phyloP scores from a whole-genome alignment of 2,797 vertebrate genomes.

The Cynodonichthys magdalenae region DNA sequence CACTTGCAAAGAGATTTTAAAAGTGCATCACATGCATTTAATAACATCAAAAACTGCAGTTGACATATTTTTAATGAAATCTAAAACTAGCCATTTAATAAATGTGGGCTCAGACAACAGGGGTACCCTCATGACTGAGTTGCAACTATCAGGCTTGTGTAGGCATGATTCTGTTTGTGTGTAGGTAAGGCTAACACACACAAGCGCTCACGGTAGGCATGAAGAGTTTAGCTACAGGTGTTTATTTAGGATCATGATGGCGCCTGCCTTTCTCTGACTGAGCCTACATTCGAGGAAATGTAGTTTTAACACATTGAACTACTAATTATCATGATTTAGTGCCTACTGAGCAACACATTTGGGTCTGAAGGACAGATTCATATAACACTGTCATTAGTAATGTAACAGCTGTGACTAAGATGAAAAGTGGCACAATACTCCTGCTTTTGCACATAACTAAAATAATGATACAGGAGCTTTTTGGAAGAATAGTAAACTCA shows the following conservation, averaged over 20 bases:
- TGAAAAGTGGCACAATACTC: slow-evolving; percentile 61
- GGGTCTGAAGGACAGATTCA: slow-evolving; percentile 68
- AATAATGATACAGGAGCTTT: slow-evolving; percentile 52
- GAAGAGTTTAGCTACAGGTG: slow-evolving; percentile 25
- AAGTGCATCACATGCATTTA: slow-evolving; percentile 16
- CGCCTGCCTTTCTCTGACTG: slow-evolving; percentile 28
- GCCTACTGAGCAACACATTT: slow-evolving; percentile 41
- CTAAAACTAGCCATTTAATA: neutral
- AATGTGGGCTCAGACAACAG: neutral
- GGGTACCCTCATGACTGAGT: slow-evolving; percentile 4
- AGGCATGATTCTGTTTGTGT: slow-evolving; percentile 6
- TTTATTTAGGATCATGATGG: slow-evolving; percentile 46
- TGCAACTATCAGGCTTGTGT: neutral
- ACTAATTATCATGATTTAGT: slow-evolving; percentile 56
- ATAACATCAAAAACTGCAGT: slow-evolving; percentile 11
- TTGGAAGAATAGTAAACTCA: slow-evolving; percentile 42
- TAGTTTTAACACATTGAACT: slow-evolving; percentile 45
- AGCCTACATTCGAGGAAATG: slow-evolving; percentile 30
- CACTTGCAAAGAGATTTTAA: slow-evolving; percentile 26
- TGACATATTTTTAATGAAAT: neutral
- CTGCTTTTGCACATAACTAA: slow-evolving; percentile 50
- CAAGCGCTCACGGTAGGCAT: neutral
- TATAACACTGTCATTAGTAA: slow-evolving; percentile 68
- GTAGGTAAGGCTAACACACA: neutral
- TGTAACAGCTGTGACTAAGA: slow-evolving; percentile 66